These are phyloP conservation scores for Acronicta psi DNA, from an alignment of 2,888 invertebrate species.

Conservation along the genomic window DNA sequence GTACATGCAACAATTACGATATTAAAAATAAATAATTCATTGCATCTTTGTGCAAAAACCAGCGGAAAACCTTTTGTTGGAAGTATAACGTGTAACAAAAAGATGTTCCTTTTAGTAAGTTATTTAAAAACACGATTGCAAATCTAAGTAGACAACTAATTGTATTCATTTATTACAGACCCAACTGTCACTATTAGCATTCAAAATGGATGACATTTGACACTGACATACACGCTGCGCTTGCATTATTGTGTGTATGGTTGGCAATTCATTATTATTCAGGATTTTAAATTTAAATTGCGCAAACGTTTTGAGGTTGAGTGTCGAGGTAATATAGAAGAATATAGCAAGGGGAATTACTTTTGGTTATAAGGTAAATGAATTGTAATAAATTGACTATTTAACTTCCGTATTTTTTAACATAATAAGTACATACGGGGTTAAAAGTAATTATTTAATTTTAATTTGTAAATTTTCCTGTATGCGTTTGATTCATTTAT, in stretches of 20 bases:
- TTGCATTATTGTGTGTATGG: constrained; percentile 8
- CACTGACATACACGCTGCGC: constrained; percentile 17
- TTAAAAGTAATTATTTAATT: background rate
- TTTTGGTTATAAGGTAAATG: constrained; percentile 12
- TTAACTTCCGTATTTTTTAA: constrained; percentile 28
- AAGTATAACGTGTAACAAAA: background rate
- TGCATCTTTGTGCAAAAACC: constrained; percentile 9
- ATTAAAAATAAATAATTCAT: constrained; percentile 8
- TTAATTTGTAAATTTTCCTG: background rate
- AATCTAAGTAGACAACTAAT: constrained; percentile 8
- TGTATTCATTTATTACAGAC: constrained; percentile 8
- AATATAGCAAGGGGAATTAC: constrained; percentile 33
- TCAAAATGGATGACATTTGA: constrained; percentile 32
- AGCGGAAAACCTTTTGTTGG: background rate
- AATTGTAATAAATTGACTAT: background rate
- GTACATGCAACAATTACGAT: background rate
- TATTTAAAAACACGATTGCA: constrained; percentile 19
- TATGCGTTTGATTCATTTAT: background rate
- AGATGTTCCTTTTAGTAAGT: constrained; percentile 1
- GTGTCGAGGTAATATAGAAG: constrained; percentile 8
- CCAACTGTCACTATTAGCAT: constrained; percentile 14
- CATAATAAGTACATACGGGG: background rate
- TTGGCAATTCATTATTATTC: constrained; percentile 19
- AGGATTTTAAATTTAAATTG: constrained; percentile 14
- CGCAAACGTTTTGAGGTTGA: constrained; percentile 15